A percentile compares a stretch with the other conserved stretches of the same genome.
phyloP scores from a whole-genome alignment of 1,140 invertebrate genomes.

The Tachypleus tridentatus region DNA sequence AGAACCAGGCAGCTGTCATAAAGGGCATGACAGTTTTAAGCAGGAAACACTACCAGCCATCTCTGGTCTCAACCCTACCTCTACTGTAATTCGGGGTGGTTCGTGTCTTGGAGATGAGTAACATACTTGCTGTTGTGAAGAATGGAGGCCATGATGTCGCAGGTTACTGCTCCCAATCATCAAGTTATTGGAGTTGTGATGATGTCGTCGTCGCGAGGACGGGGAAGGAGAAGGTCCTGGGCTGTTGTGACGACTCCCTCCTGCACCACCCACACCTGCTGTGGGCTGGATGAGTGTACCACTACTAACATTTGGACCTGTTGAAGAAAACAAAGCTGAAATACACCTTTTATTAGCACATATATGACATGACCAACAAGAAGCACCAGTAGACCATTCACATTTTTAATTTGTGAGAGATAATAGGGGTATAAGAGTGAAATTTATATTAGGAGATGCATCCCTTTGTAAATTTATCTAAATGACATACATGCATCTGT shows the following conservation, averaged over 20 bases:
- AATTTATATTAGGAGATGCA: no score
- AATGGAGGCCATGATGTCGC: slow-evolving; percentile 22
- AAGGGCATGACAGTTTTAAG: no score
- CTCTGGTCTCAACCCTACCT: slow-evolving; percentile 18
- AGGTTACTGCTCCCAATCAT: slow-evolving; percentile 22
- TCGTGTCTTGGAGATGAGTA: no score
- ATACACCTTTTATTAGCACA: no score
- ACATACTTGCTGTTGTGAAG: slow-evolving; percentile 12
- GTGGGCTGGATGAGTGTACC: not conserved
- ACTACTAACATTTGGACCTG: not conserved
- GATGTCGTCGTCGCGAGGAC: slow-evolving; percentile 24
- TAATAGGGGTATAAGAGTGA: no score
- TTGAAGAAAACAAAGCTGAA: no score
- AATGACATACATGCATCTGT: no score
- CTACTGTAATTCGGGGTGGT: slow-evolving; percentile 21
- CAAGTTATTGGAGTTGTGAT: slow-evolving; percentile 24
- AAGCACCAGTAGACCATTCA: no score
- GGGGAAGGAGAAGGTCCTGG: slow-evolving; percentile 27
- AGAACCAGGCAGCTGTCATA: no score
- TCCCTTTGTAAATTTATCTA: no score
- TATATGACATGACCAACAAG: no score
- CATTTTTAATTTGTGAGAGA: no score
- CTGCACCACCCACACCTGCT: not conserved
- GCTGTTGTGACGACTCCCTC: slow-evolving; percentile 19
- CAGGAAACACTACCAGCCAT: not conserved